Conservation (phyloP, 2,797 vertebrate species). For the Cryptoprocta ferox region DNA sequence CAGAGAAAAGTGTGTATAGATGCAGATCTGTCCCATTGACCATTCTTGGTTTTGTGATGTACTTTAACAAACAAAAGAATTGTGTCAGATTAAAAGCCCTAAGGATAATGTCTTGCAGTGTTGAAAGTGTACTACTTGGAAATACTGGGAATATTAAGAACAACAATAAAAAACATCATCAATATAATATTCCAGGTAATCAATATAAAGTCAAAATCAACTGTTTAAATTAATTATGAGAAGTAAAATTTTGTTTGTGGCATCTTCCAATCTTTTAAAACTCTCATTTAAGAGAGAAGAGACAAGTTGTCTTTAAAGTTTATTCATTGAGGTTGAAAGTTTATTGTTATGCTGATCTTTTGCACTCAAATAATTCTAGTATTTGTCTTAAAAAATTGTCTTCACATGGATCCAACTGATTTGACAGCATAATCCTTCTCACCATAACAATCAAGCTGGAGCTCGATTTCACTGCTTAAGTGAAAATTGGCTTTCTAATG, state of each 20-base stretch:
- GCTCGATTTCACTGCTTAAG: conserved; percentile 74
- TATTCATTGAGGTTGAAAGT: conserved; percentile 18
- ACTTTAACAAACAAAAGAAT: neutral
- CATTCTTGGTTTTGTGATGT: neutral
- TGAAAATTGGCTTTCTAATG: conserved; percentile 74
- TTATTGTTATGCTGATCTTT: conserved; percentile 48
- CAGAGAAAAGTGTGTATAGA: neutral
- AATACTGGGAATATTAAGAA: neutral
- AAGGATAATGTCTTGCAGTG: neutral
- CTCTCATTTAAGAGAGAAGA: neutral
- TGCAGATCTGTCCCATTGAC: neutral
- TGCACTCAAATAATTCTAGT: conserved; percentile 59
- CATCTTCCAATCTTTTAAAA: neutral
- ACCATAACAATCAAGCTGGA: conserved; percentile 67
- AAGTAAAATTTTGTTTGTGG: neutral
- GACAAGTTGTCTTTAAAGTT: conserved; percentile 20
- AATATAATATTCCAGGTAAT: neutral
- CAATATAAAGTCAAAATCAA: neutral
- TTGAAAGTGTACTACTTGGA: neutral
- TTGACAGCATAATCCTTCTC: conserved; percentile 54
- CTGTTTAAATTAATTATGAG: neutral
- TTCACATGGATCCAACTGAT: conserved; percentile 46
- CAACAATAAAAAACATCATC: neutral
- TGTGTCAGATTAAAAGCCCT: neutral
- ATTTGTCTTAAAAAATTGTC: conserved; percentile 43